Percentiles rank a stretch among this genome's conserved stretches.
Evolutionary conservation across 2,888 invertebrate species (phyloP).

Genomic region (Tachina grossa): DNA sequence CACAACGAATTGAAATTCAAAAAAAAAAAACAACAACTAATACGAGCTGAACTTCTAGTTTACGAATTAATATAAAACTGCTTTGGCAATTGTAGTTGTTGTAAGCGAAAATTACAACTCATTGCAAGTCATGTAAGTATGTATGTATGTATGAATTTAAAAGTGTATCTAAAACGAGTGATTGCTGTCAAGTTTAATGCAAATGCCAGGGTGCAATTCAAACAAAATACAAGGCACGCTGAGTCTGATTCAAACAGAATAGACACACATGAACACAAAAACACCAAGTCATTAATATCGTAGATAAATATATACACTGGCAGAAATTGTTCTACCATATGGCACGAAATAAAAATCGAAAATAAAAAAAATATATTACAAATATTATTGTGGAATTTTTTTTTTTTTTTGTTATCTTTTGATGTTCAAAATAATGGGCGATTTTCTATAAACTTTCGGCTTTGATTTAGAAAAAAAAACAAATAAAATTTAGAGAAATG

Average conservation of each 20-base stretch:
- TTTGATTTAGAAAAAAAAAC: no score
- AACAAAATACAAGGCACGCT: slow-evolving; percentile 41
- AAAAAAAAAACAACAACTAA: not conserved
- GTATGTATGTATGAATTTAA: slow-evolving; percentile 9
- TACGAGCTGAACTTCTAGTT: not conserved
- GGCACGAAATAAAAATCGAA: no score
- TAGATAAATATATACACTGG: not conserved
- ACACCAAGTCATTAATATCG: not conserved
- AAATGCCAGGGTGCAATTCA: slow-evolving; percentile 71
- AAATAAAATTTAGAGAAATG: no score
- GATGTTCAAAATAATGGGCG: no score
- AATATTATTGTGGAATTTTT: no score
- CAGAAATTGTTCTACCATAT: not conserved
- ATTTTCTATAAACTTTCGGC: no score
- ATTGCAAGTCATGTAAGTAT: slow-evolving; percentile 33
- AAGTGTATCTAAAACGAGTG: slow-evolving; percentile 60
- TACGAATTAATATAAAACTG: not conserved
- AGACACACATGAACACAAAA: not conserved
- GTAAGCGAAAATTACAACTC: not conserved
- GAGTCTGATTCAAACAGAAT: slow-evolving; percentile 16
- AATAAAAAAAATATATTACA: no score
- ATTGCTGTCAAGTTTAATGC: slow-evolving; percentile 72
- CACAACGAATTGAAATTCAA: not conserved
- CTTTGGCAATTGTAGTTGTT: not conserved
- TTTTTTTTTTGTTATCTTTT: no score